Conservation (phyloP, 2,113 vertebrate genomes). For the Salvelinus fontinalis region DNA sequence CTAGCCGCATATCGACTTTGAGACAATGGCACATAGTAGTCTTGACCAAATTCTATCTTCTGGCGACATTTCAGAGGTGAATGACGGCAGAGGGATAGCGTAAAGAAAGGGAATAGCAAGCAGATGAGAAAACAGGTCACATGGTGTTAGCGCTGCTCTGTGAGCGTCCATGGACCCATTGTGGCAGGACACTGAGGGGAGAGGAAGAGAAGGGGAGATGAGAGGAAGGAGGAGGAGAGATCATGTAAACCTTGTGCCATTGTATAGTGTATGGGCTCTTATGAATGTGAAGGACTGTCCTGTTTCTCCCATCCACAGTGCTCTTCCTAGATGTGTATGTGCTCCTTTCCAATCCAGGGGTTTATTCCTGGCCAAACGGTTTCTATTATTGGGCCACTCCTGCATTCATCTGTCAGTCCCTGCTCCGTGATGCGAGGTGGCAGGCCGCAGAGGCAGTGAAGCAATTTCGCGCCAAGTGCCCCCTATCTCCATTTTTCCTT, state of each 20-base stretch:
- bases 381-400: slow-evolving; percentile 63
- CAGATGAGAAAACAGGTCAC: no score
- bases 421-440: slow-evolving; percentile 65
- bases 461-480: slow-evolving; percentile 59
- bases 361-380: slow-evolving; percentile 48
- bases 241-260: not conserved
- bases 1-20: not conserved
- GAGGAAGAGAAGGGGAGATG: not conserved
- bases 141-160: no score
- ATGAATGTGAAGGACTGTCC: no score
- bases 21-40: not conserved
- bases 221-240: no score
- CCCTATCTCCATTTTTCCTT: slow-evolving; percentile 27
- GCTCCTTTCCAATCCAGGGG: slow-evolving; percentile 30
- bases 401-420: slow-evolving; percentile 67
- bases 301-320: not conserved
- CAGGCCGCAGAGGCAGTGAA: slow-evolving; percentile 64
- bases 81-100: not conserved
- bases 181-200: not conserved
- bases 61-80: not conserved
- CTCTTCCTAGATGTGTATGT: slow-evolving; percentile 21
- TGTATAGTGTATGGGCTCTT: not conserved
- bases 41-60: not conserved
- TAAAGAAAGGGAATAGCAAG: not conserved
- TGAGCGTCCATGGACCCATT: no score